These are phyloP conservation scores for Mungos mungo DNA, from an alignment of 2,113 vertebrate species.

Conservation along the genomic window DNA sequence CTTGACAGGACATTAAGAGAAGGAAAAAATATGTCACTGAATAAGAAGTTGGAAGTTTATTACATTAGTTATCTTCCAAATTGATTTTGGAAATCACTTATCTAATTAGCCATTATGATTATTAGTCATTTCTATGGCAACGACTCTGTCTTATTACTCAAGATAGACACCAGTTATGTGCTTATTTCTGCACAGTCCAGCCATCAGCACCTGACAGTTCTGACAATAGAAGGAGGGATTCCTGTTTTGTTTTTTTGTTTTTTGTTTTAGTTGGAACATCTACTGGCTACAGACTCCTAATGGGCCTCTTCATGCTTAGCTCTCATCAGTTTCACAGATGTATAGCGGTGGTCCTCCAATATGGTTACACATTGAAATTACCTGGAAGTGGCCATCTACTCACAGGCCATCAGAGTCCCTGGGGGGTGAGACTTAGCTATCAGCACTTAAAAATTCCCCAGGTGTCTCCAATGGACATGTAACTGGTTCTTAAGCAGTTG, in stretches of 20 bases:
- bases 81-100: conserved; percentile 64
- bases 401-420: not conserved
- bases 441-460: not conserved
- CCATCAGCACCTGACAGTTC: not conserved
- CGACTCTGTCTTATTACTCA: conserved; percentile 47
- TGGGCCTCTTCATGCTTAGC: not conserved
- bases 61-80: conserved; percentile 55
- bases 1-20: conserved; percentile 7
- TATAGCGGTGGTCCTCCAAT: not conserved
- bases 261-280: not conserved
- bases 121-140: conserved; percentile 69
- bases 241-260: not conserved
- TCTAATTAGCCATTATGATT: conserved; percentile 66
- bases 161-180: conserved; percentile 48
- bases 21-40: conserved; percentile 27
- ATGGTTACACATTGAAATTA: not conserved
- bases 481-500: not conserved
- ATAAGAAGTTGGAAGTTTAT: conserved; percentile 50
- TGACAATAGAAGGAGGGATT: not conserved
- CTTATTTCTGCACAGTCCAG: conserved; percentile 40
- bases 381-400: not conserved
- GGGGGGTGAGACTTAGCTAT: not conserved
- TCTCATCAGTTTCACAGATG: not conserved
- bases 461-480: not conserved
- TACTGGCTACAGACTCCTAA: not conserved